These are phyloP conservation scores for Cinclus mexicanus DNA, from an alignment of 2,113 vertebrate species.

Conservation along the genomic window DNA sequence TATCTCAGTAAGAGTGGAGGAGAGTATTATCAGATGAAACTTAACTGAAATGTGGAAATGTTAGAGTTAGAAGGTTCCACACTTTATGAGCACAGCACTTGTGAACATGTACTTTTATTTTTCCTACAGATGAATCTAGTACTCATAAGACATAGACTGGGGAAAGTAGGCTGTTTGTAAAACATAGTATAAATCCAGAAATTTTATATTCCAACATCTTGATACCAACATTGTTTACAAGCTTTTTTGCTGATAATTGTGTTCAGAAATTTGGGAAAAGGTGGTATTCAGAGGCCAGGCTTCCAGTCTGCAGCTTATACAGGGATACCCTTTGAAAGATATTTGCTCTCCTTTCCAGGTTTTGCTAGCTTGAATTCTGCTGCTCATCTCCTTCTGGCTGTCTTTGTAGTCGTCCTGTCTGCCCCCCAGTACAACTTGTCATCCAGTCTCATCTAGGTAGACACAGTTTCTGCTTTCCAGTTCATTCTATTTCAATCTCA, in stretches of 20 bases:
- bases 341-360: not conserved
- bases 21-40: not conserved
- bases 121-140: not conserved
- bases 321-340: not conserved
- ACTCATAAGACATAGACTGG: not conserved
- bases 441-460: not conserved
- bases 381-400: not conserved
- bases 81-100: not conserved
- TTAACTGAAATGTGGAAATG: not conserved
- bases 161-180: not conserved
- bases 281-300: not conserved
- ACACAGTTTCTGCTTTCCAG: not conserved
- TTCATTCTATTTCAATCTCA: not conserved
- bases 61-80: not conserved
- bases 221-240: not conserved
- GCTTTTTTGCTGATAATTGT: not conserved
- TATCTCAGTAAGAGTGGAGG: not conserved
- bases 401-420: not conserved
- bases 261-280: not conserved
- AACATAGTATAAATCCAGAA: not conserved
- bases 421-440: not conserved
- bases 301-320: not conserved
- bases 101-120: not conserved
- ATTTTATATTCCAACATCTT: not conserved
- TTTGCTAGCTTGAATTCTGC: not conserved